Base-by-base conservation (phyloP, 2,113 vertebrate genomes). In the Rynchops niger region DNA sequence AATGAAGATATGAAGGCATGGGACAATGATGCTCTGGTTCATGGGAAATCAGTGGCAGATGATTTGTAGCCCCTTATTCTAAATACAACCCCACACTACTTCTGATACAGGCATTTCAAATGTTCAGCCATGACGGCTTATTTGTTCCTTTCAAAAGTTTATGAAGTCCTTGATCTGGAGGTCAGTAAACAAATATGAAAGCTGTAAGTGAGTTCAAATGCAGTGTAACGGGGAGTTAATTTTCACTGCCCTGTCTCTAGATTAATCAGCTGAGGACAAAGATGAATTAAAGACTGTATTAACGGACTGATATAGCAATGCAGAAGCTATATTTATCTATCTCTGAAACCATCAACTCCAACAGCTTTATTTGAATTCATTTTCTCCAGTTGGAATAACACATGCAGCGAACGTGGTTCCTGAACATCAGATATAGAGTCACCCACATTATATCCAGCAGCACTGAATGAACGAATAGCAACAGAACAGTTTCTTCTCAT, bases 281-380 rank as follows among this genome's bases (percentile, higher is more conserved):
- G 93, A 97, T 96, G 90, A 97, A 98, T 97, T 95, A 94, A 97
- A 96, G 62, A 95, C 93, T 88, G 58, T 90, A 95, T 95, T 87
- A 95, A 61, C 4, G 3, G 29, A 89, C 62, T 73, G 86, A 93
- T 90, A 85, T 34, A 96, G 92, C 87, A 96, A 89, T 95, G 90
- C 40, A 79, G 71, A 86, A 96, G 74, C 34, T 91, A 15, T 96
- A 90, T 96, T 96, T 97, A 94, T 94, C 93, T 92, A 6, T 82
- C 86, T 93, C 94, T 81, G 69, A 96, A 80, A 93, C 29, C 62
- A 90, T 93, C 82, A 91, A 81, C 36, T 94, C 63, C 93, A 89
- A 82, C 56, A 93, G 78, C 40, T 96, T 91, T 88, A 82, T 74
- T 72, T 19, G 12, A 95, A 82, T 86, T 90, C 9, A 92, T 87